Evolutionary conservation across 2,888 invertebrate species (phyloP).

Genomic region (Trichacis sp.): DNA sequence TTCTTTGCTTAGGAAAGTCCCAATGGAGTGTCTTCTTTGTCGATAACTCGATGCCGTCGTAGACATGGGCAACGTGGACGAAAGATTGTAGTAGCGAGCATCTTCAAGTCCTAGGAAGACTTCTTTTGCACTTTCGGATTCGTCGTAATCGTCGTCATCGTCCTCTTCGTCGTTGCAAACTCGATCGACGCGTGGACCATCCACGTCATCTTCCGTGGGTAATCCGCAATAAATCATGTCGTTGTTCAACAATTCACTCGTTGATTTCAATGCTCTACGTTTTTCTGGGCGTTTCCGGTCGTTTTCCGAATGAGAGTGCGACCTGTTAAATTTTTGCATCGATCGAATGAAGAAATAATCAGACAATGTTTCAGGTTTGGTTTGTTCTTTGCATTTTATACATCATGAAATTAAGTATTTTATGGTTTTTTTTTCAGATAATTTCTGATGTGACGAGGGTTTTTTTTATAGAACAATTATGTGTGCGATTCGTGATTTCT

Average conservation of each 20-base stretch:
- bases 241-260: slow-evolving; percentile 62
- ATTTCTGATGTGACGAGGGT: too few species aligned
- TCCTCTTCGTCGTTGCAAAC: slow-evolving; percentile 41
- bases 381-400: too few species aligned
- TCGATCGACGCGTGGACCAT: slow-evolving; percentile 25
- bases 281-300: slow-evolving; percentile 52
- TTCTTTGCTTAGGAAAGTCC: slow-evolving; percentile 74
- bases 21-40: slow-evolving; percentile 76
- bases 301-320: slow-evolving; percentile 63
- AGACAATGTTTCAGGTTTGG: too few species aligned
- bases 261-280: slow-evolving; percentile 58
- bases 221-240: slow-evolving; percentile 62
- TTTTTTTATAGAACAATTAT: too few species aligned
- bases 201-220: slow-evolving; percentile 38
- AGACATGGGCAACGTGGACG: slow-evolving; percentile 57
- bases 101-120: slow-evolving; percentile 72
- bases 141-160: slow-evolving; percentile 38
- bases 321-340: too few species aligned
- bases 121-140: slow-evolving; percentile 39
- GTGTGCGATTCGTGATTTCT: too few species aligned
- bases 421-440: too few species aligned
- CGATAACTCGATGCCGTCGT: slow-evolving; percentile 70
- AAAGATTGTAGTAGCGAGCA: slow-evolving; percentile 71
- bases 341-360: slow-evolving; percentile 7
- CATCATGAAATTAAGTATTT: too few species aligned